Base-by-base conservation (phyloP, 2,113 vertebrate species). In the Larimichthys polyactis region DNA sequence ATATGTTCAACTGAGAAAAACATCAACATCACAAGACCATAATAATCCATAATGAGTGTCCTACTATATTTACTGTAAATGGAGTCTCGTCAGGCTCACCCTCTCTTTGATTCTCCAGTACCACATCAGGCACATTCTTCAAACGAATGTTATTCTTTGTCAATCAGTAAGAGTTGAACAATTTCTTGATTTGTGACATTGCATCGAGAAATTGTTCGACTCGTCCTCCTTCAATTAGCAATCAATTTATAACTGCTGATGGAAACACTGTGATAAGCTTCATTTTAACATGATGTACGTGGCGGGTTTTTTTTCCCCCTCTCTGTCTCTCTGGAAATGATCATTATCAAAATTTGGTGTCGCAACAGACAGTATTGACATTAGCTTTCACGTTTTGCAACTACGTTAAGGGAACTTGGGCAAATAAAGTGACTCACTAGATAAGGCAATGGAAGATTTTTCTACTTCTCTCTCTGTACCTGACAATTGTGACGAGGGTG, bases 21-120 rank as follows among this genome's bases (percentile, higher is more conserved):
- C 14, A 15, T 9, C 22, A 58, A 24, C 19, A 58, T 72, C 27
- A 67, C 6, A 8, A 69, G 54, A 46, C 48, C 7, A 40, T 40
- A 2, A 40, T 40, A 40, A 40, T 60, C 29, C 17, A 46, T n/a
- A 32, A 58, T 44, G 20, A 60, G 14, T 11, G 22, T 52, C 9
- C 3, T 40, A 3, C 46, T 83, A 46, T 87, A 62, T 89, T 81
- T 86, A 84, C 78, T 78, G 87, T 89, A 86, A 89, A 78, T 55
- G 14, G 16, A 16, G 32, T 7, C 17, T 19, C 19, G 7, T 40
- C 24, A 40, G 15, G 16, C 20, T 27, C 14, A 78, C 83, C 67
- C 62, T 69, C 72, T 16, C 76, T 43, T 70, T 4, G 6, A 60
- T 24, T 51, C 11, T 40, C 19, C 32, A 8, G 12, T 11, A 54